Evolutionary conservation across 2,888 invertebrate genomes (phyloP).

Genomic region (Eupithecia dodoneata): DNA sequence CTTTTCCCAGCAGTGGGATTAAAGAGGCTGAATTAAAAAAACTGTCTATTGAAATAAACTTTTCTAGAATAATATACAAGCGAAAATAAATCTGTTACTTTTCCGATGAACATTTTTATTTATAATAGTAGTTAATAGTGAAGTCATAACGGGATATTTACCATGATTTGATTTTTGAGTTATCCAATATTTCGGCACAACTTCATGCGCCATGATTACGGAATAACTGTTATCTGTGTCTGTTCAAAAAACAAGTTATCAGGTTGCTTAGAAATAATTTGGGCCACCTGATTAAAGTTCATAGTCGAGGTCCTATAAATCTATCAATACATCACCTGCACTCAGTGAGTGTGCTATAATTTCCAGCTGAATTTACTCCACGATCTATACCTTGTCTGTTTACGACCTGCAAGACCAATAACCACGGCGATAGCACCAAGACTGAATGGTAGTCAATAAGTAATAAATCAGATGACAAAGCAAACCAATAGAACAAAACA

Average conservation of each 20-base stretch:
- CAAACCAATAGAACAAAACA: slow-evolving; percentile 34
- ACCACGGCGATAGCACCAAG: neutral
- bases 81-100: too few relatives aligned
- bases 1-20: too few relatives aligned
- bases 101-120: neutral
- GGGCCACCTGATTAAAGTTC: neutral
- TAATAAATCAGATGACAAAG: slow-evolving; percentile 41
- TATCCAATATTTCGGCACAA: too few relatives aligned
- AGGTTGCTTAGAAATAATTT: neutral
- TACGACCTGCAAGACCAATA: neutral
- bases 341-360: neutral
- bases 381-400: neutral
- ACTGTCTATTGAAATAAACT: too few relatives aligned
- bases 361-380: neutral
- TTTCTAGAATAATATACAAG: too few relatives aligned
- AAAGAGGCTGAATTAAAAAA: too few relatives aligned
- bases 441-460: slow-evolving; percentile 36
- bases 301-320: neutral
- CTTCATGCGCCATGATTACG: too few relatives aligned
- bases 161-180: too few relatives aligned
- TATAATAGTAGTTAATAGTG: neutral
- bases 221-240: too few relatives aligned
- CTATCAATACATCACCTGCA: neutral
- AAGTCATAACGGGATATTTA: too few relatives aligned
- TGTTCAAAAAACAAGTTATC: neutral